Evolutionary conservation across 1,140 invertebrate species (phyloP), one percentile per base, ranked within the genome.

Genomic region (Drosophila ananassae): DNA sequence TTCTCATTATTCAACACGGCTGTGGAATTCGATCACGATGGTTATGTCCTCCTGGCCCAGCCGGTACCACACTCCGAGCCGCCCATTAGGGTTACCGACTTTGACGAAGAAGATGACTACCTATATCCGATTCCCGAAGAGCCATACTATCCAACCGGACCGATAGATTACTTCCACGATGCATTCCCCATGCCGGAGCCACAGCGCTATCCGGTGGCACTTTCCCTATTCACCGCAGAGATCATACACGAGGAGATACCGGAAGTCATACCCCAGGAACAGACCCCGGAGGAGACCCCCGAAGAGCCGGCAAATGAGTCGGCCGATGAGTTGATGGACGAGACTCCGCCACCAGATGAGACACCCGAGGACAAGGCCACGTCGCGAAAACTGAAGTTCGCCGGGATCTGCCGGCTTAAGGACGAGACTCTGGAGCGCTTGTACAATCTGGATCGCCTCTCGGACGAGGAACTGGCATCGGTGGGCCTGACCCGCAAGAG

Each of bases 371-470:
- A 44, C 7, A 12, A 21, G n/a, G 3, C 3, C 13, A 52, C 10
- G 0, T 1, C 21, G 9, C 47, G 57, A 3, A 72, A 79, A 24
- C 34, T 83, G 0, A 76, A 76, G 56, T 75, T 83, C 30, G 30
- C 44, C 4, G 80, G 79, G 10, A 63, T 58, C 48, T 84, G 79
- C 37, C 50, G 2, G 0, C 3, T 83, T 7, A 61, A 21, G 2
- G 41, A 83, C 10, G 24, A 28, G 3, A 47, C 61, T 17, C n/a
- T 83, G 9, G 58, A 66, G 2, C 10, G 58, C 0, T 47, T 60
- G 4, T 79, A 83, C 39, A 75, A 63, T 4, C 41, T 83, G 41
- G 54, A 83, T 32, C 5, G 12, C 2, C 47, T 79, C 7, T 50
- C 71, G 34, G 71, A 83, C 48, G 30, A 32, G 21, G 79, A 83